Evolutionary conservation across 2,888 invertebrate species (phyloP).

Genomic region (Drosophila borborema): DNA sequence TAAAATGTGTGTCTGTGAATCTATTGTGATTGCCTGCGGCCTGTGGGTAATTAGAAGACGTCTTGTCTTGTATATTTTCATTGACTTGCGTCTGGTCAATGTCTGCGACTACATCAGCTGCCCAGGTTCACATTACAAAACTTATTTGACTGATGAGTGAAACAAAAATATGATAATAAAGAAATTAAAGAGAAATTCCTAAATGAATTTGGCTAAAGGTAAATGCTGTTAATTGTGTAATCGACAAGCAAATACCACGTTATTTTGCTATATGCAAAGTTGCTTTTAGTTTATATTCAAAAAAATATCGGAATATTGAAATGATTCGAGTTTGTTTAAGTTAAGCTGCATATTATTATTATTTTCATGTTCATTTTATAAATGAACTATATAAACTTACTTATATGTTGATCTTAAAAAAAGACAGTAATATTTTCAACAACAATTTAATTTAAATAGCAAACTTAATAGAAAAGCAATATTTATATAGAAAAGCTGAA

Average conservation of each 20-base stretch:
- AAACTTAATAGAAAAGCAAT: no score
- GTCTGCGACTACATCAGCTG: slow-evolving; percentile 48
- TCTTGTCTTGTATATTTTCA: slow-evolving; percentile 8
- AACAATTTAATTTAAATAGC: no score
- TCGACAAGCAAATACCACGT: background rate
- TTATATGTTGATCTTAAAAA: background rate
- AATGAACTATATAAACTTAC: background rate
- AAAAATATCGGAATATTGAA: no score
- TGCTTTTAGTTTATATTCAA: background rate
- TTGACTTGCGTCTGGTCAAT: slow-evolving; percentile 42
- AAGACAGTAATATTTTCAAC: no score
- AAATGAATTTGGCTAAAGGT: background rate
- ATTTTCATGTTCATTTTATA: no score
- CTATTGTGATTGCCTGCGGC: background rate
- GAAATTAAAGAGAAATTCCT: background rate
- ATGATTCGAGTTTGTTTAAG: no score
- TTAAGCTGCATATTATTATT: no score
- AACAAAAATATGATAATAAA: slow-evolving; percentile 17
- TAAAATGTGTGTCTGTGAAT: no score
- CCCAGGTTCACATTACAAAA: slow-evolving; percentile 57
- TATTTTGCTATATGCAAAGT: background rate
- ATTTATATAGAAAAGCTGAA: no score
- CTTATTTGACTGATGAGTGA: slow-evolving; percentile 37
- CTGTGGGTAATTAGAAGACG: slow-evolving; percentile 36
- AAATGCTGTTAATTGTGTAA: no score